These are phyloP conservation scores for Erynnis tages DNA, from an alignment of 2,888 invertebrate genomes.

Conservation along the genomic window DNA sequence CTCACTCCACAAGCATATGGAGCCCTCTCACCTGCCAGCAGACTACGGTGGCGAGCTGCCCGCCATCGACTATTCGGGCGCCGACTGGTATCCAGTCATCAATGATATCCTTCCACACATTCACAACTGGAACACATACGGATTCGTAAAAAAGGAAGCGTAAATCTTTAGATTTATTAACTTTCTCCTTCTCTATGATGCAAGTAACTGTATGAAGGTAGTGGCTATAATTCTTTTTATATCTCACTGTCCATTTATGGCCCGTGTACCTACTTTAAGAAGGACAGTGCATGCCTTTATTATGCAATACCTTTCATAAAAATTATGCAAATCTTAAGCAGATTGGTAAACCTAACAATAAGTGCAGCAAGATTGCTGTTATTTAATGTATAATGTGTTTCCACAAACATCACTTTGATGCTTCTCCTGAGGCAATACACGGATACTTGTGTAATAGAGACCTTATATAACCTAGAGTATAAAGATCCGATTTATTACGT, in stretches of 20 bases:
- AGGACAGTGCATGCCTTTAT: too few species aligned
- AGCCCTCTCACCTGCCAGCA: conserved; percentile 85
- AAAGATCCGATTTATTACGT: not conserved
- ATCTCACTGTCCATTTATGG: too few species aligned
- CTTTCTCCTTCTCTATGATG: not conserved
- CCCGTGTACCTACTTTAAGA: too few species aligned
- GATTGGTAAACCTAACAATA: too few species aligned
- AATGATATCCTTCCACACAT: conserved; percentile 84
- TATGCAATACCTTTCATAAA: too few species aligned
- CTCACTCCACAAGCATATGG: conserved; percentile 87
- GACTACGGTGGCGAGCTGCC: conserved; percentile 90
- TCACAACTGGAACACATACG: conserved; percentile 85
- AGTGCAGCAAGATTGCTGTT: too few species aligned
- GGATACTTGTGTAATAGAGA: not conserved
- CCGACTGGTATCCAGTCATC: conserved; percentile 89
- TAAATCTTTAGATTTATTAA: conserved; percentile 39
- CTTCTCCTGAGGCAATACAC: too few species aligned
- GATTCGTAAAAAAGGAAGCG: conserved; percentile 77
- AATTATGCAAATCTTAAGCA: too few species aligned
- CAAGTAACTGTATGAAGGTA: not conserved
- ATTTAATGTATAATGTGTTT: too few species aligned
- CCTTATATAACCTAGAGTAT: too few species aligned
- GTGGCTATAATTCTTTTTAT: too few species aligned
- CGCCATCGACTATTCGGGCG: conserved; percentile 88
- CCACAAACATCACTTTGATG: too few species aligned